Conservation (phyloP, 1,140 invertebrate species). For the Adelges cooleyi region DNA sequence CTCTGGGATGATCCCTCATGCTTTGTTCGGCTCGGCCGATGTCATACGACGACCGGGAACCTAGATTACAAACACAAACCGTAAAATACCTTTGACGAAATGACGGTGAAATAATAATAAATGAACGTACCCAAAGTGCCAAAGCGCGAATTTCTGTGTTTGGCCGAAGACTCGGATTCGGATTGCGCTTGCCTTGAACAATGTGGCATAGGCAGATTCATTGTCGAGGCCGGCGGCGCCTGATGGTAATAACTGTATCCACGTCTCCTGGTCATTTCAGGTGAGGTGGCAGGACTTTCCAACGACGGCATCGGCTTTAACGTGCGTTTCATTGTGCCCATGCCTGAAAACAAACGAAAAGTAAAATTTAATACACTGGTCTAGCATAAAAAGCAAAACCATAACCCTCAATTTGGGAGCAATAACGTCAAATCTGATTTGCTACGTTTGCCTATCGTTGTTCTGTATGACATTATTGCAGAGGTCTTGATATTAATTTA, state of each 20-base stretch:
- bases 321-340: constrained; percentile 80
- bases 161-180: constrained; percentile 41
- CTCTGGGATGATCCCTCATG: constrained; percentile 36
- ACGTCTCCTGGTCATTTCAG: constrained; percentile 68
- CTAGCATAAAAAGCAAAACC: too few species aligned
- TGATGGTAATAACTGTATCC: constrained; percentile 47
- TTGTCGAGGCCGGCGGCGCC: constrained; percentile 35
- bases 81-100: not conserved
- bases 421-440: too few species aligned
- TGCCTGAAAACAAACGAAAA: not conserved
- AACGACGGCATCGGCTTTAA: constrained; percentile 80
- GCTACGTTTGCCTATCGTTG: too few species aligned
- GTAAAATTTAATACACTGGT: too few species aligned
- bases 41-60: constrained; percentile 49
- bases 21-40: constrained; percentile 40
- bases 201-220: constrained; percentile 36
- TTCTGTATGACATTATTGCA: too few species aligned
- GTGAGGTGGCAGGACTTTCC: constrained; percentile 75
- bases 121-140: not conserved
- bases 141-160: constrained; percentile 37
- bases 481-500: too few species aligned
- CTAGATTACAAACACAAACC: constrained; percentile 17
- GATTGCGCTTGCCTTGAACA: constrained; percentile 36
- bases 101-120: too few species aligned
- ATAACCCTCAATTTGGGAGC: too few species aligned